These are phyloP conservation scores for Momotus momota DNA, from an alignment of 2,797 vertebrate genomes.

Conservation along the genomic window DNA sequence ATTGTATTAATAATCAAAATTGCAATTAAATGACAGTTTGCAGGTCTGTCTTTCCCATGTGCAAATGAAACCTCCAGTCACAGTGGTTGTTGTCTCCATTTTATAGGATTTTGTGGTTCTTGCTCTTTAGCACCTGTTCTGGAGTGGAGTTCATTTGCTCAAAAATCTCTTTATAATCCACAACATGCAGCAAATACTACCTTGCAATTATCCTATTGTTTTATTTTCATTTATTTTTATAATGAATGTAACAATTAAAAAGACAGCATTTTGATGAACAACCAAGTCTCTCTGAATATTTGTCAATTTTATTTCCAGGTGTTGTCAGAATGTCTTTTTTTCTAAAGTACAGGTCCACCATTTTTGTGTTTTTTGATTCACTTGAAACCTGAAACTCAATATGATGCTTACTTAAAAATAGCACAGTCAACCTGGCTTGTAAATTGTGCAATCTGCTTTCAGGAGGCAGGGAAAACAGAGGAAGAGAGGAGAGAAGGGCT, in stretches of 20 bases:
- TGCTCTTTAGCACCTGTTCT: conserved; percentile 6
- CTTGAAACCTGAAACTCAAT: conserved; percentile 7
- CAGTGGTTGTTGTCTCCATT: background rate
- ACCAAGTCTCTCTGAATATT: background rate
- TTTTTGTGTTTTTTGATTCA: background rate
- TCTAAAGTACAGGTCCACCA: background rate
- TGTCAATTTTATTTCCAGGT: background rate
- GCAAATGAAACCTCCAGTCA: conserved; percentile 8
- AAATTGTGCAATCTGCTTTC: background rate
- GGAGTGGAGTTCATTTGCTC: conserved; percentile 51
- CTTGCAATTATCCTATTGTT: background rate
- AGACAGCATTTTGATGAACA: background rate
- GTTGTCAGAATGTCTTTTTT: background rate
- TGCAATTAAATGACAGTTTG: conserved; percentile 24
- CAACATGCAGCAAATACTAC: conserved; percentile 11
- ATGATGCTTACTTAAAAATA: background rate
- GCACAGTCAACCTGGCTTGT: background rate
- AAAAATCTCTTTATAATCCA: conserved; percentile 56
- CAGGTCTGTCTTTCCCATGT: conserved; percentile 1
- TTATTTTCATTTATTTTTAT: conserved; percentile 43
- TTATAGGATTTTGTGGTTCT: conserved; percentile 1
- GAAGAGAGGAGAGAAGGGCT: background rate
- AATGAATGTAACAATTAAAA: background rate
- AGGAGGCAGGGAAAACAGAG: background rate
- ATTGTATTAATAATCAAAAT: conserved; percentile 64